Conservation (phyloP, 35 echinoderm and acorn worm species). For the Holothuria glaberrima region DNA sequence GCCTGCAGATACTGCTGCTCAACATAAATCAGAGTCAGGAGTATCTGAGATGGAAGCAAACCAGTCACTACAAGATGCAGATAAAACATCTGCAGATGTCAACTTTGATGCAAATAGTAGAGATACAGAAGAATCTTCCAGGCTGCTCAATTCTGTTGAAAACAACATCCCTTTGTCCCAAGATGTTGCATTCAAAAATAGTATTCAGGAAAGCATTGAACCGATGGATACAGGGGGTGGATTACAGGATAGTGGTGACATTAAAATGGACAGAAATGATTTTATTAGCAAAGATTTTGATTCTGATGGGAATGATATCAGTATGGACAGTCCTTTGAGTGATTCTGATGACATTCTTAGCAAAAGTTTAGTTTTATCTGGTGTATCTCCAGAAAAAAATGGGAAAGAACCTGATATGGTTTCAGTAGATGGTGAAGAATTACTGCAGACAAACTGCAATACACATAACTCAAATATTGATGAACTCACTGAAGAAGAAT, state of each 20-base stretch:
- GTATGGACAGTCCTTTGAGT: slow-evolving; percentile 28
- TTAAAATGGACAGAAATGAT: not conserved
- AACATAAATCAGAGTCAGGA: too few relatives aligned
- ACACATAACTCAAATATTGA: slow-evolving; percentile 37
- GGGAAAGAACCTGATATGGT: not conserved
- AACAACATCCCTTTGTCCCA: too few relatives aligned
- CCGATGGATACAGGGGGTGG: not conserved
- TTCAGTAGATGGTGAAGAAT: not conserved
- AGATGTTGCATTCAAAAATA: not conserved
- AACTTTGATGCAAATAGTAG: too few relatives aligned
- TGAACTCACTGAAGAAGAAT: slow-evolving; percentile 14
- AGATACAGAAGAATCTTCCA: too few relatives aligned
- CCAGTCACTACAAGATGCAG: too few relatives aligned
- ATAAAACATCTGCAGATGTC: too few relatives aligned
- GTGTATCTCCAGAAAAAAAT: slow-evolving; percentile 44
- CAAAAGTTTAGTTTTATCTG: slow-evolving; percentile 44
- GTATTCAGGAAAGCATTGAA: slow-evolving; percentile 12
- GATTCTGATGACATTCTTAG: slow-evolving; percentile 54
- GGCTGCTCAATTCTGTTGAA: too few relatives aligned
- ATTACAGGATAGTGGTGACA: not conserved
- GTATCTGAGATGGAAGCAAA: too few relatives aligned
- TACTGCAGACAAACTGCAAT: slow-evolving; percentile 38
- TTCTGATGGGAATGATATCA: not conserved
- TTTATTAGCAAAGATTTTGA: too few relatives aligned
- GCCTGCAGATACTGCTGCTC: too few relatives aligned